Base-by-base conservation (phyloP, 2,113 vertebrate species). In the Antechinus flavipes region DNA sequence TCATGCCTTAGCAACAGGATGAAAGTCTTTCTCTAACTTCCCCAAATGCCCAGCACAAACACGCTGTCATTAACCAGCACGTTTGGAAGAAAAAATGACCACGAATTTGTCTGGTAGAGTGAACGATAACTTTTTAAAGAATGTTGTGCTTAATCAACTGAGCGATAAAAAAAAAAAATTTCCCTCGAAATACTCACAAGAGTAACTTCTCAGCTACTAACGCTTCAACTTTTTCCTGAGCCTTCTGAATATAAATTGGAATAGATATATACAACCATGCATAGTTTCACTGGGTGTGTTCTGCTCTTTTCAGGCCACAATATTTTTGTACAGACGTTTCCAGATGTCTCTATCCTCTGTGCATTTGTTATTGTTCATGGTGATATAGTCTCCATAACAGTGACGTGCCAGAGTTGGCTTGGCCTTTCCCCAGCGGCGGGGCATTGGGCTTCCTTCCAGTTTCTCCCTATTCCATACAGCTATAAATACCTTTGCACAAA, bases 1-100 rank as follows among this genome's bases (percentile, higher is more conserved):
- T 90, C 14, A 93, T 92, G 93, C 90, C 25, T 93, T 96, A 96
- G 91, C 26, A 1, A 94, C 94, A 96, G 14, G 30, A 56, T 89
- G 93, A 94, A 54, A 94, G 55, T 42, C 91, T 47, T 47, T 95
- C 54, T 23, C 42, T 94, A 27, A 90, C 95, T 27, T 91, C 30
- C 49, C 76, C 47, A 76, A 95, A 93, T 12, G 23, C n/a, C 10
- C 42, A 27, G 53, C 92, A 30, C 50, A 16, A 61, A 50, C 55
- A 96, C 23, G n/a, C n/a, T 84, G 5, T 22, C 47, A n/a, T 96
- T 49, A 95, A 76, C 23, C 23, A 95, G 53, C 24, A 95, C 14
- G 47, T 42, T 95, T 93, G 92, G 96, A 89, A 42, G 54, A 8
- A 92, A 95, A 24, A 95, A 94, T 91, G 54, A 90, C 30, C 35